These are phyloP conservation scores for Lagria hirta DNA, from an alignment of 2,888 invertebrate species.

Conservation along the genomic window DNA sequence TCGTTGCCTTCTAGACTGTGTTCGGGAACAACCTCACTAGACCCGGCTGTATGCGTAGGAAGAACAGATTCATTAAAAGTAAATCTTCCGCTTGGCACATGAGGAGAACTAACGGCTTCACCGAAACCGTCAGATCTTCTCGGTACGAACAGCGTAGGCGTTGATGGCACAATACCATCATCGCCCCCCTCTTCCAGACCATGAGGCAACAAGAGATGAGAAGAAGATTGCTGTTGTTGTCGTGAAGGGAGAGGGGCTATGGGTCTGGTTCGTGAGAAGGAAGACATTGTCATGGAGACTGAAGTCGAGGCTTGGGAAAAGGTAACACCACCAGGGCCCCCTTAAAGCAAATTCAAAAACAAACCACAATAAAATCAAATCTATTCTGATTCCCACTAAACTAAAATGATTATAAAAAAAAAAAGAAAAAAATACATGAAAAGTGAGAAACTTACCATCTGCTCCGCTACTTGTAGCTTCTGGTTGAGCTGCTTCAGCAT, in stretches of 20 bases:
- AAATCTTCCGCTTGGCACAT: conserved; percentile 67
- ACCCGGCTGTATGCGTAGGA: conserved; percentile 38
- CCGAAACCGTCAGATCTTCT: conserved; percentile 84
- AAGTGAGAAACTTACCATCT: conserved; percentile 55
- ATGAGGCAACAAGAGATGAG: conserved; percentile 56
- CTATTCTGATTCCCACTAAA: too few relatives aligned
- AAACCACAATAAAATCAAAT: too few relatives aligned
- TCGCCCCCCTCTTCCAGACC: conserved; percentile 68
- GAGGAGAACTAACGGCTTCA: conserved; percentile 89
- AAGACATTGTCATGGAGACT: conserved; percentile 52
- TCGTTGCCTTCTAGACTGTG: conserved; percentile 49
- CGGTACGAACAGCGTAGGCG: conserved; percentile 83
- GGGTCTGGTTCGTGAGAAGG: conserved; percentile 57
- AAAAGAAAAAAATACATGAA: background rate
- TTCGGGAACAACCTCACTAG: conserved; percentile 49
- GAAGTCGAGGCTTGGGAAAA: conserved; percentile 49
- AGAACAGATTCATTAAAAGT: conserved; percentile 62
- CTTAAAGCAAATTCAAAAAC: conserved; percentile 21
- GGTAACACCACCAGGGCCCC: conserved; percentile 42
- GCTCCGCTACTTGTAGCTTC: conserved; percentile 78
- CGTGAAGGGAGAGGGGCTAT: conserved; percentile 57
- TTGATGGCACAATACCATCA: conserved; percentile 82
- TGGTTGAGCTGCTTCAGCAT: conserved; percentile 57
- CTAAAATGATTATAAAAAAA: conserved; percentile 1
- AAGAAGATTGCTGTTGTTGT: conserved; percentile 55